A percentile compares a stretch with the other conserved stretches of the same genome.
These are phyloP conservation scores for Sylvia atricapilla DNA, from an alignment of 2,113 vertebrate genomes.

Conservation along the genomic window DNA sequence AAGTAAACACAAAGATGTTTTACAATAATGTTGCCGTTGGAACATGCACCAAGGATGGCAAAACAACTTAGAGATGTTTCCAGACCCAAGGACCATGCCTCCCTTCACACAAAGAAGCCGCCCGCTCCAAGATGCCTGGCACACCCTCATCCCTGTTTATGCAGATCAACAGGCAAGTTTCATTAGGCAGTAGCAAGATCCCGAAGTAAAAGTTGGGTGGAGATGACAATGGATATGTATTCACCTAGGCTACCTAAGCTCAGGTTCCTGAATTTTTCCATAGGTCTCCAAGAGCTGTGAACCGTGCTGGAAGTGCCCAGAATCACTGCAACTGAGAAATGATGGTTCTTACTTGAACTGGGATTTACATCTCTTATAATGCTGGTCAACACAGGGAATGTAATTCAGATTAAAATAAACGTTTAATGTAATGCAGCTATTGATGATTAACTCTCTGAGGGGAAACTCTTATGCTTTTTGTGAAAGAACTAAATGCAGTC, in stretches of 20 bases:
- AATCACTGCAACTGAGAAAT: not conserved
- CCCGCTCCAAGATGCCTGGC: not conserved
- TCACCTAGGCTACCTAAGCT: not conserved
- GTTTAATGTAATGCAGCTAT: not conserved
- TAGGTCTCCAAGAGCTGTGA: not conserved
- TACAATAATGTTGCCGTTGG: slow-evolving; percentile 65
- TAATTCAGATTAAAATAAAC: not conserved
- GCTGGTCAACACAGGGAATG: not conserved
- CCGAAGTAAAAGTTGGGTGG: not conserved
- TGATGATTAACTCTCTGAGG: not conserved
- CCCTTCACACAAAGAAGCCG: not conserved
- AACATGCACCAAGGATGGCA: slow-evolving; percentile 43
- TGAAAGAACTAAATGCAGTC: not conserved
- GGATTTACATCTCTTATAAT: not conserved
- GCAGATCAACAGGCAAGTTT: not conserved
- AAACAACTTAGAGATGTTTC: slow-evolving; percentile 55
- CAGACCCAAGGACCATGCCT: slow-evolving; percentile 25
- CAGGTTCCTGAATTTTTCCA: not conserved
- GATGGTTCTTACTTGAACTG: not conserved
- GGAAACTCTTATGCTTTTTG: not conserved
- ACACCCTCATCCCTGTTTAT: not conserved
- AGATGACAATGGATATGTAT: not conserved
- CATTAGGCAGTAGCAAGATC: not conserved
- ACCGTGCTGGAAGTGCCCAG: not conserved
- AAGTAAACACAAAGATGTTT: slow-evolving; percentile 63